A percentile compares a stretch with the other conserved stretches of the same genome.
Evolutionary conservation across 1,140 invertebrate species (phyloP).

Genomic region (Plectrocnemia conspersa): DNA sequence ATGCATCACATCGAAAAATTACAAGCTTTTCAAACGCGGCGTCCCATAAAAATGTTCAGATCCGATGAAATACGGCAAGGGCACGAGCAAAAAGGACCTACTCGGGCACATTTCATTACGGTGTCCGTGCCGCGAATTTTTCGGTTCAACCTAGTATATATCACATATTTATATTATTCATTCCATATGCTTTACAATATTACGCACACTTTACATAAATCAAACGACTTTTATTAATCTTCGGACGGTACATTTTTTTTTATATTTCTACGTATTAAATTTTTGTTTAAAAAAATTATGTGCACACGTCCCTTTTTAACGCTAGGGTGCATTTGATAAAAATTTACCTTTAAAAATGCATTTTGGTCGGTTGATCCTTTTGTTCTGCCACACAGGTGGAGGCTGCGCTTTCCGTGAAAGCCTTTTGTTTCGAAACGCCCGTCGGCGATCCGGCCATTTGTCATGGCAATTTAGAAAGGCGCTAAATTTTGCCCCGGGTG

Average conservation of each 20-base stretch:
- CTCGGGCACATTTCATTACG: constrained; percentile 5
- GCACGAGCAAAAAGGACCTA: constrained; percentile 21
- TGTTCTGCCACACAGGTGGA: constrained; percentile 19
- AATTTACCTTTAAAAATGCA: constrained; percentile 18
- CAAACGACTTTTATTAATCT: too few species aligned
- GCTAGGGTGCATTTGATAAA: constrained; percentile 15
- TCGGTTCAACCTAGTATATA: too few species aligned
- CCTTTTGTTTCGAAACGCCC: constrained; percentile 33
- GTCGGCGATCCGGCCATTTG: constrained; percentile 31
- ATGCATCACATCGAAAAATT: constrained; percentile 33
- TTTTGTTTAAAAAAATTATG: too few species aligned
- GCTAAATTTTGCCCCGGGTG: constrained; percentile 27
- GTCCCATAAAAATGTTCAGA: constrained; percentile 32
- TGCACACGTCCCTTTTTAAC: constrained; percentile 12
- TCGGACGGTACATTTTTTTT: too few species aligned
- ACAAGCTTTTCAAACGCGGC: constrained; percentile 30
- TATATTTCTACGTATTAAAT: too few species aligned
- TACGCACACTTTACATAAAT: too few species aligned
- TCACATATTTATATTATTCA: too few species aligned
- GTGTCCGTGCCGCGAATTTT: not conserved
- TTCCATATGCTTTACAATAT: too few species aligned
- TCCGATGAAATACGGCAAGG: constrained; percentile 28
- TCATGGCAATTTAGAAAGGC: constrained; percentile 30
- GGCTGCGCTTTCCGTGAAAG: constrained; percentile 10
- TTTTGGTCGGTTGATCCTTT: constrained; percentile 17